Evolutionary conservation across 2,113 vertebrate species (phyloP), one percentile per base, ranked within the genome.

Genomic region (Campylorhamphus procurvoides): DNA sequence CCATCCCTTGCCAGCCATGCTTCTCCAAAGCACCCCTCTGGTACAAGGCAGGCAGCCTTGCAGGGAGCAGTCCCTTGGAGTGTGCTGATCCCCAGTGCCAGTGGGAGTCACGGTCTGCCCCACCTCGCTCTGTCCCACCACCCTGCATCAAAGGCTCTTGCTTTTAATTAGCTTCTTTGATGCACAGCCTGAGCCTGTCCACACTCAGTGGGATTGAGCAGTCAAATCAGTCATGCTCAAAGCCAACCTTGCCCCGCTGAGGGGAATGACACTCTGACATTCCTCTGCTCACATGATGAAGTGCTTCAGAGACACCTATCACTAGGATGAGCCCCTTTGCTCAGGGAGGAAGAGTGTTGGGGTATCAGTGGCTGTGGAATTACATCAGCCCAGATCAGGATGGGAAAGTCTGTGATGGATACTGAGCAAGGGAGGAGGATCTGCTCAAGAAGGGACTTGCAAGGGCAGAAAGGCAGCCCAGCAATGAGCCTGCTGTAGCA

Each of bases 321-420:
- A 25, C 23, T 23, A 18, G 6, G 68, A 78, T 55, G 47, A 52
- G 49, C 56, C 35, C 39, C 37, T 75, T 69, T 35, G 56, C 37
- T 53, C 25, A 2, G 19, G 56, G 47, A 56, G 16, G 62, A 76
- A 27, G 83, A 31, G 19, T 14, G 20, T 7, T 50, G 10, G 33
- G 12, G 28, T 68, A 23, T 47, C 16, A 2, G 1, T 25, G 52
- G 42, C 42, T 23, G 16, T 40, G 60, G 16, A 74, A 47, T 49
- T 68, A 39, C 17, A 31, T 62, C 67, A 35, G 27, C 52, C 28
- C 0, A 1, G 46, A 84, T 68, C 18, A 18, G 66, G 39, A 15
- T 42, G 39, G 35, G 58, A 47, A 72, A n/a, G 50, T 20, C 24
- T 1, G 0, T 4, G 67, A 33, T 0, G 0, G n/a, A 19, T 18